These are phyloP conservation scores for Strigops habroptila DNA, from an alignment of 2,113 vertebrate species.

Conservation along the genomic window DNA sequence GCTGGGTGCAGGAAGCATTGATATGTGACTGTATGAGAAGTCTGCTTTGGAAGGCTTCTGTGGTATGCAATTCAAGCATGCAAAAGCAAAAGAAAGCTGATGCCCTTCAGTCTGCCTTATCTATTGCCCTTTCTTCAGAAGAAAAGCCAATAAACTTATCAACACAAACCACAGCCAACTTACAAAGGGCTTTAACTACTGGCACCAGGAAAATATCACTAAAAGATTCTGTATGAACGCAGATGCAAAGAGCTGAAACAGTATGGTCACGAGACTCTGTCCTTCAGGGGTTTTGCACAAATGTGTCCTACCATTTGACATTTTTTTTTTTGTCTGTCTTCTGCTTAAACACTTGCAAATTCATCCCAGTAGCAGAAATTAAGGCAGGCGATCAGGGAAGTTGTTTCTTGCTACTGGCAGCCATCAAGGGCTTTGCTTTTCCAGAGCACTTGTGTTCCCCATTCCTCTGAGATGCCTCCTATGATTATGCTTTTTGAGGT, in stretches of 20 bases:
- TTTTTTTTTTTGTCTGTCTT: background rate
- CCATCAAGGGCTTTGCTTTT: background rate
- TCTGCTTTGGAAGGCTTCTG: background rate
- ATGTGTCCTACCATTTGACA: background rate
- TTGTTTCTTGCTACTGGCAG: background rate
- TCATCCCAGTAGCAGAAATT: background rate
- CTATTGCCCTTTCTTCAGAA: slow-evolving; percentile 48
- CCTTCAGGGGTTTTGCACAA: background rate
- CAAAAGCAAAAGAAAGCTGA: slow-evolving; percentile 22
- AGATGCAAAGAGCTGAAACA: background rate
- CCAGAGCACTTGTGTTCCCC: background rate
- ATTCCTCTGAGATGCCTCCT: background rate
- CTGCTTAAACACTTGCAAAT: background rate
- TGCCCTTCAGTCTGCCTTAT: slow-evolving; percentile 50
- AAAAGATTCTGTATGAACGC: background rate
- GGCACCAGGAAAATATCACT: slow-evolving; percentile 2
- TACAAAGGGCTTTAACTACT: slow-evolving; percentile 30
- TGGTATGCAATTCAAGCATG: background rate
- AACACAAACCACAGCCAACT: slow-evolving; percentile 16
- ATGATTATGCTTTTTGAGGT: background rate
- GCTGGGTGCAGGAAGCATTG: background rate
- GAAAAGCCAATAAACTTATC: slow-evolving; percentile 54
- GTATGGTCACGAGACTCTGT: background rate
- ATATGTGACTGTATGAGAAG: background rate
- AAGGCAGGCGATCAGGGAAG: fast-evolving